phyloP scores from a whole-genome alignment of 2,888 invertebrate genomes.

The Pogonocherus hispidulus region DNA sequence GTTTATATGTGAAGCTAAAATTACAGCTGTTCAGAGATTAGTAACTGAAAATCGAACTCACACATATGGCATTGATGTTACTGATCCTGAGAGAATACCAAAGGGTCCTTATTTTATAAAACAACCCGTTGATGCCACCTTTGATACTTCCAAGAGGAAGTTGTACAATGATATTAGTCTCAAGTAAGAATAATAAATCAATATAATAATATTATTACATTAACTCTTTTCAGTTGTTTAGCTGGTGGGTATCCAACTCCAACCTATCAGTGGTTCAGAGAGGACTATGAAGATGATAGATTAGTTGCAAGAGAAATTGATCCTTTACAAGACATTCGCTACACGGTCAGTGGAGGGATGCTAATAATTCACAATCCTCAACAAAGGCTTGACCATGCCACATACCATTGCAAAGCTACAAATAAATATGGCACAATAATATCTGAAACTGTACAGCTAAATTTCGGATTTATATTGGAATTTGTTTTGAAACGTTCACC shows the following conservation, averaged over 20 bases:
- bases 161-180: conserved; percentile 82
- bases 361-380: conserved; percentile 90
- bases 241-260: conserved; percentile 93
- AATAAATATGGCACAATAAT: conserved; percentile 91
- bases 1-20: conserved; percentile 91
- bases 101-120: conserved; percentile 90
- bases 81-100: conserved; percentile 85
- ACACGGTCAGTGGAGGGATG: conserved; percentile 92
- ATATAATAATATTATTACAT: neutral
- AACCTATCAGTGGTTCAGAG: conserved; percentile 90
- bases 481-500: conserved; percentile 89
- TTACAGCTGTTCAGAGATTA: conserved; percentile 79
- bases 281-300: conserved; percentile 86
- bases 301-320: conserved; percentile 82
- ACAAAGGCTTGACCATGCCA: conserved; percentile 83
- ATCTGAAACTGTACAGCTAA: conserved; percentile 88
- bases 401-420: conserved; percentile 92
- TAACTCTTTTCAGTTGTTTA: conserved; percentile 77
- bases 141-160: conserved; percentile 82
- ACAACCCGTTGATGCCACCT: conserved; percentile 87
- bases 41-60: conserved; percentile 83
- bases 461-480: conserved; percentile 92
- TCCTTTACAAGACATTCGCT: conserved; percentile 80
- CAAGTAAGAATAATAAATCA: conserved; percentile 64
- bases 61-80: conserved; percentile 88